Conservation (phyloP, 2,797 vertebrate genomes). For the Apogon talboti region DNA sequence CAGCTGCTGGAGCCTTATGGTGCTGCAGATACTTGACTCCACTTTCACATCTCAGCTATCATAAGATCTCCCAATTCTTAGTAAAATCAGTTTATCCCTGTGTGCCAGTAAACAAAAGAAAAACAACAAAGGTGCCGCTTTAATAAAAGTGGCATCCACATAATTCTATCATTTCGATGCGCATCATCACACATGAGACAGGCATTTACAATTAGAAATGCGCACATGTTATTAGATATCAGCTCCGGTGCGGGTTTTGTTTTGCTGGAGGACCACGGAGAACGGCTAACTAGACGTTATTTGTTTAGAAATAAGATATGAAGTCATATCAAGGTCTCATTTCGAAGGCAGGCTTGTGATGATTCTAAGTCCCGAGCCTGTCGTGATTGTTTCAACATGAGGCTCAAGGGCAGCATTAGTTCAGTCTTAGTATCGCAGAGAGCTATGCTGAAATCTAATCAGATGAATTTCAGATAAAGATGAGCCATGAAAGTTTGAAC, state of each 20-base stretch:
- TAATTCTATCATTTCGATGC: slow-evolving; percentile 32
- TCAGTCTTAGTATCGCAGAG: slow-evolving; percentile 20
- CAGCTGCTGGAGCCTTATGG: slow-evolving; percentile 60
- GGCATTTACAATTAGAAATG: slow-evolving; percentile 26
- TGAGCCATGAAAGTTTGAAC: slow-evolving; percentile 38
- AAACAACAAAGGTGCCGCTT: slow-evolving; percentile 5
- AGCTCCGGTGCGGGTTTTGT: slow-evolving; percentile 22
- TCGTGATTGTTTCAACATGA: slow-evolving; percentile 43
- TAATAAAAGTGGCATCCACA: slow-evolving; percentile 20
- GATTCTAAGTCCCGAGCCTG: slow-evolving; percentile 16
- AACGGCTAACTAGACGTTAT: slow-evolving; percentile 54
- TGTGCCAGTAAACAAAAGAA: slow-evolving; percentile 37
- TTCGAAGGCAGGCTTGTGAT: slow-evolving; percentile 31
- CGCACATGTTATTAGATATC: slow-evolving; percentile 38
- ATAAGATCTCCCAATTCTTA: slow-evolving; percentile 13
- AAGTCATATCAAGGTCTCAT: slow-evolving; percentile 47
- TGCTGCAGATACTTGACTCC: slow-evolving; percentile 43
- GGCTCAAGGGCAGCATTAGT: slow-evolving; percentile 38
- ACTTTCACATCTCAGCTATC: slow-evolving; percentile 51
- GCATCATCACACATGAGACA: slow-evolving; percentile 6
- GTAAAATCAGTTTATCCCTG: slow-evolving; percentile 19
- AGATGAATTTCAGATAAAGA: slow-evolving; percentile 41
- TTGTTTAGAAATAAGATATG: slow-evolving; percentile 56
- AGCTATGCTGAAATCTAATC: slow-evolving; percentile 30
- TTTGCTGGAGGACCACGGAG: slow-evolving; percentile 43